A percentile compares a stretch with the other conserved stretches of the same genome.
These are phyloP conservation scores for Periphyllus acericola DNA, from an alignment of 2,888 invertebrate species.

Conservation along the genomic window DNA sequence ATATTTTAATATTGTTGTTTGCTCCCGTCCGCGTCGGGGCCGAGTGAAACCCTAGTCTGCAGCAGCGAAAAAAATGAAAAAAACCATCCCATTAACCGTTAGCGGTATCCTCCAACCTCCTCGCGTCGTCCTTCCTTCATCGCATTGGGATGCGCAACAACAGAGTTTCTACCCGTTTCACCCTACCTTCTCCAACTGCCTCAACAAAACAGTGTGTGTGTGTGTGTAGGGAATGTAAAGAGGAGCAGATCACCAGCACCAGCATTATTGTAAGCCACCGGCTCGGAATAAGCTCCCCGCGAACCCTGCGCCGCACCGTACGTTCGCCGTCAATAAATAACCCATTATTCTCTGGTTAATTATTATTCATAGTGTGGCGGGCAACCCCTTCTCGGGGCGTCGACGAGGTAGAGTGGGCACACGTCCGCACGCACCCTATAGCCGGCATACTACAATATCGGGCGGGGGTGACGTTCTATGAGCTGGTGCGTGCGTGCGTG, in stretches of 20 bases:
- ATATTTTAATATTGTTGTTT: too few relatives aligned
- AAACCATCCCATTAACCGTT: too few relatives aligned
- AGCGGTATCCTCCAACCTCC: too few relatives aligned
- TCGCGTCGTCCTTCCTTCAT: too few relatives aligned
- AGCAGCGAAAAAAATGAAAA: too few relatives aligned
- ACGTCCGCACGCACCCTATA: background rate
- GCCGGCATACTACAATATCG: background rate
- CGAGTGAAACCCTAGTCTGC: too few relatives aligned
- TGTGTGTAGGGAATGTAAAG: background rate
- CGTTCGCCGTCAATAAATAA: conserved; percentile 45
- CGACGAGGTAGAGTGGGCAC: background rate
- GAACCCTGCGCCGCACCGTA: background rate
- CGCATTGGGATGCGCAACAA: too few relatives aligned
- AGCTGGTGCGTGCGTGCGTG: background rate
- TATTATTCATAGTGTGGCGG: conserved; percentile 49
- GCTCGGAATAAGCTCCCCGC: conserved; percentile 35
- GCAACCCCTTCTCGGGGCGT: background rate
- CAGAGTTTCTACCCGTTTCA: too few relatives aligned
- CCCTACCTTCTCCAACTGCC: too few relatives aligned
- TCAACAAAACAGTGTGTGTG: background rate
- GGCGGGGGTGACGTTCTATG: background rate
- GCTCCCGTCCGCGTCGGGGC: too few relatives aligned
- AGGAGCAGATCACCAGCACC: background rate
- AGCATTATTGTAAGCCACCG: conserved; percentile 29
- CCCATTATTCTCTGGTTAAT: conserved; percentile 59